These are phyloP conservation scores for Pseudoips prasinana DNA, from an alignment of 2,888 invertebrate genomes.

Conservation along the genomic window DNA sequence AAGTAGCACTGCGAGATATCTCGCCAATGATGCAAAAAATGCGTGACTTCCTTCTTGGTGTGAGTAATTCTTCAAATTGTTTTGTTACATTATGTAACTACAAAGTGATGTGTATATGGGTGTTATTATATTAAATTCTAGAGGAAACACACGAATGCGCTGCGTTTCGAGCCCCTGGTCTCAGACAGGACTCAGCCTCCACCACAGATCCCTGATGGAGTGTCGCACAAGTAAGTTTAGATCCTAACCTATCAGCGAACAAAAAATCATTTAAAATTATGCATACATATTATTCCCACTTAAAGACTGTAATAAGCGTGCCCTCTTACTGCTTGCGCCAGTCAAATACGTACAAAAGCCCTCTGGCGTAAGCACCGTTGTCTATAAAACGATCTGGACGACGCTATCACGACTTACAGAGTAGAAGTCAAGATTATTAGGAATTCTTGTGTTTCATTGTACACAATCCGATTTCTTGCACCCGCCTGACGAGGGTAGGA, in stretches of 20 bases:
- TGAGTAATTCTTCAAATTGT: constrained; percentile 47
- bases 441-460: too few species aligned
- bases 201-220: constrained; percentile 91
- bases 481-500: too few species aligned
- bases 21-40: constrained; percentile 83
- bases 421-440: too few species aligned
- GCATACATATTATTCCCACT: too few species aligned
- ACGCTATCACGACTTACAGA: too few species aligned
- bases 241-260: constrained; percentile 12
- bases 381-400: too few species aligned
- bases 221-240: constrained; percentile 83
- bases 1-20: constrained; percentile 83
- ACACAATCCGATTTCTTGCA: too few species aligned
- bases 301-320: too few species aligned
- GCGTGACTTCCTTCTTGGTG: constrained; percentile 86
- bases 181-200: constrained; percentile 90
- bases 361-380: too few species aligned
- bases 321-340: too few species aligned
- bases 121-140: constrained; percentile 43
- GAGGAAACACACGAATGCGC: constrained; percentile 82
- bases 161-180: constrained; percentile 86
- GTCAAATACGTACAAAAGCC: too few species aligned
- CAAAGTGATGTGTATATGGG: constrained; percentile 9
- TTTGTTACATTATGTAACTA: constrained; percentile 49
- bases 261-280: constrained; percentile 3